Evolutionary conservation across 2,113 vertebrate species (phyloP).

Genomic region (Myodes glareolus): DNA sequence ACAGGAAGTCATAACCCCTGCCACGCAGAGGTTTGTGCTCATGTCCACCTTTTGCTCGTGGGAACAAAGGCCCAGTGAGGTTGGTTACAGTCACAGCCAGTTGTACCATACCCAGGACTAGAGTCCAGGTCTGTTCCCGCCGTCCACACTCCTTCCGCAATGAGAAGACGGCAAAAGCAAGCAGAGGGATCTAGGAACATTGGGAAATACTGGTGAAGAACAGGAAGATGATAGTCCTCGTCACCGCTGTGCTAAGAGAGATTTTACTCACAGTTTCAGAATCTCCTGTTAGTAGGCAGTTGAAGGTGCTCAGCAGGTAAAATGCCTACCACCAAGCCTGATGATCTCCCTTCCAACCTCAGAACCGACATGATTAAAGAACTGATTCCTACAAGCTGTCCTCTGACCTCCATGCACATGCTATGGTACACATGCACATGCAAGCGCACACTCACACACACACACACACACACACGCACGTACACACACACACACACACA

Average conservation of each 20-base stretch:
- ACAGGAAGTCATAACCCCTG: not conserved
- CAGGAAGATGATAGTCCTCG: not conserved
- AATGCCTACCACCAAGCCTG: not conserved
- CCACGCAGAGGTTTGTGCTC: not conserved
- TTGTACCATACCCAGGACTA: not conserved
- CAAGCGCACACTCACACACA: not conserved
- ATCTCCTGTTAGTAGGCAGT: not conserved
- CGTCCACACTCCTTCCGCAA: not conserved
- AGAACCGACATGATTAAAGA: not conserved
- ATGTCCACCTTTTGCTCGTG: not conserved
- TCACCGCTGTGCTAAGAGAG: not conserved
- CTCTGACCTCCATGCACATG: not conserved
- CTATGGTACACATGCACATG: not conserved
- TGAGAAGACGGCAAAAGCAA: not conserved
- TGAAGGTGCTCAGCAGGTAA: not conserved
- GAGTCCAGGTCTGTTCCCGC: not conserved
- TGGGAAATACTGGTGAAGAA: not conserved
- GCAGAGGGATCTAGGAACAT: not conserved
- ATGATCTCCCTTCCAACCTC: not conserved
- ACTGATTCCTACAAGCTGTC: too few species aligned
- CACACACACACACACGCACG: not conserved
- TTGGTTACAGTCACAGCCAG: not conserved
- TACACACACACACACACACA: not conserved
- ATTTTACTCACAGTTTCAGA: not conserved
- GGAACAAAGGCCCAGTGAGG: constrained; percentile 20